Base-by-base conservation (phyloP, 2,797 vertebrate genomes). In the Clamator glandarius region DNA sequence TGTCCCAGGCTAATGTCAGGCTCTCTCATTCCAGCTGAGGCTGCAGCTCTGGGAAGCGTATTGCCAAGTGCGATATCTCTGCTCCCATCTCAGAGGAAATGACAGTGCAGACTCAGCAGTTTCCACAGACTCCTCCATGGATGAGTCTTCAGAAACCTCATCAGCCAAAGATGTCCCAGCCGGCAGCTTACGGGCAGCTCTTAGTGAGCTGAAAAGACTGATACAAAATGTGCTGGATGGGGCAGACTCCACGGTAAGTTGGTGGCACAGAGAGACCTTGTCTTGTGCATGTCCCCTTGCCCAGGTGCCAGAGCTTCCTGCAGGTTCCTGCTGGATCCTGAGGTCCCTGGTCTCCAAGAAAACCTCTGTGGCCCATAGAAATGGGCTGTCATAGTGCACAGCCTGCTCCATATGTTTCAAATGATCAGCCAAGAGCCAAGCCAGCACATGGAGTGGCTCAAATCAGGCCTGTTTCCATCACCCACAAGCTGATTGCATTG, bases 101-200 rank as follows among this genome's bases (percentile, higher is more conserved):
- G 99, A 99, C 96, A 98, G 99, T 44, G 99, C 99, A 0, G 99
- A 99, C 97, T 99, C 99, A 0, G 99, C 99, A 1, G 98, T 99
- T 93, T 99, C 99, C 96, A 99, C 98, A 0, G 99, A 99, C 97
- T 99, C 99, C 84, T 99, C 99, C 33, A 99, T 99, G 99, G 99
- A 99, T 31, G 99, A 99, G 97, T 99, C 99, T 69, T 99, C 99
- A 3, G 99, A 99, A 98, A 99, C 99, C 52, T 99, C 99, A 12
- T 99, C 99, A 14, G 98, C 99, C 97, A 99, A 99, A 98, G 99
- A 99, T 0, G 98, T 99, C 82, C 99, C 99, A 6, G 99, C 98
- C 0, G 99, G 99, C 52, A 99, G 99, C 97, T 97, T 99, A 75
- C 98, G 98, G 84, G 98, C 98, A 20, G 98, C 98, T 76, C 98